Evolutionary conservation across 2,113 vertebrate genomes (phyloP).

Genomic region (Astur gentilis): DNA sequence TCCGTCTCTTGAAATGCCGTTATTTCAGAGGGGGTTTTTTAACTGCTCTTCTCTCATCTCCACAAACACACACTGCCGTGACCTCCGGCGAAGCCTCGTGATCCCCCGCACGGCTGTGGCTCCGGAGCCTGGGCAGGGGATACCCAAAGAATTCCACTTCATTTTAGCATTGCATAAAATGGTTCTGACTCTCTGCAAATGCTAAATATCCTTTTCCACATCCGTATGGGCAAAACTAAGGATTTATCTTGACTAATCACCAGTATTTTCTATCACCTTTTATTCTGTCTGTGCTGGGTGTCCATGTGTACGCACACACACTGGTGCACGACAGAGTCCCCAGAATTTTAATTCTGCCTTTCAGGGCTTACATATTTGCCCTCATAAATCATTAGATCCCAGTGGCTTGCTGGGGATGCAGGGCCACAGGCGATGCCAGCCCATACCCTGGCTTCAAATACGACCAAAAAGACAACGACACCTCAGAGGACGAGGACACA

Average conservation of each 20-base stretch:
- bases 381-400: neutral
- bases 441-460: accelerated
- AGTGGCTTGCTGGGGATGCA: no score
- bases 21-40: neutral
- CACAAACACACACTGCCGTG: accelerated
- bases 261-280: neutral
- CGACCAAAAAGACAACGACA: accelerated
- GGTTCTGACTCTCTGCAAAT: no score
- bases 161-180: neutral
- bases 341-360: neutral
- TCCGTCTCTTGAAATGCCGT: neutral
- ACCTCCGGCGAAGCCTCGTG: neutral
- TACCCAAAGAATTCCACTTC: no score
- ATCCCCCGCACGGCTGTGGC: accelerated
- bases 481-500: accelerated
- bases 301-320: neutral
- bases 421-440: neutral
- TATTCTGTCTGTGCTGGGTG: neutral
- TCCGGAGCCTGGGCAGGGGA: no score
- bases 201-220: neutral
- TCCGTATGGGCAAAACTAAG: no score
- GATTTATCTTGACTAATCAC: neutral
- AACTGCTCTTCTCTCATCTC: neutral
- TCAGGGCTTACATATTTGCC: neutral
- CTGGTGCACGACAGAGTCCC: no score